Conservation (phyloP, 2,113 vertebrate genomes). For the Lamprotornis superbus region DNA sequence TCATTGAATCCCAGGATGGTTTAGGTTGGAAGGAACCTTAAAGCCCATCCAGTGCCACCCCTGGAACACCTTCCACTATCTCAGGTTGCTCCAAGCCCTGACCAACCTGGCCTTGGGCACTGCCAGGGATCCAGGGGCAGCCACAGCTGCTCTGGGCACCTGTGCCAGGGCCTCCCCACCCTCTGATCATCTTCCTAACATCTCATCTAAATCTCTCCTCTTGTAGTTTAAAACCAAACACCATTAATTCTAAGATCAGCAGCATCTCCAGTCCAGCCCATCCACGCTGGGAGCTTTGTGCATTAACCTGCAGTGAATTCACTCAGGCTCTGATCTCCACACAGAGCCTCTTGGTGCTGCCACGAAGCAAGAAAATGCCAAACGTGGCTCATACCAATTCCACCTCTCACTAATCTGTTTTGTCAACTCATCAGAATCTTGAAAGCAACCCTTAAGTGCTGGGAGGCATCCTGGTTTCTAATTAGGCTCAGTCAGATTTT, state of each 20-base stretch:
- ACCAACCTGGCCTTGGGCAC: background rate
- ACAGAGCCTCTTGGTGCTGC: background rate
- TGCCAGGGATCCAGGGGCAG: background rate
- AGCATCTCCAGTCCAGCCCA: background rate
- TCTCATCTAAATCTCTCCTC: background rate
- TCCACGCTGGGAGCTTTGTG: background rate
- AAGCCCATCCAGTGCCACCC: background rate
- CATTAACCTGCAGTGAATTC: background rate
- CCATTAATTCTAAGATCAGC: background rate
- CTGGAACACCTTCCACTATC: rapidly evolving
- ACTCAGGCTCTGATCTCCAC: background rate
- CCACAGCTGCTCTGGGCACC: background rate
- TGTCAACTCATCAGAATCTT: constrained; percentile 38
- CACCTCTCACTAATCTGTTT: constrained; percentile 20
- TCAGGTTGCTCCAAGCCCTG: rapidly evolving
- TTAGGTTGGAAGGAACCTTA: background rate
- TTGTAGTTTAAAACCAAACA: background rate
- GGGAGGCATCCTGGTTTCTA: constrained; percentile 1
- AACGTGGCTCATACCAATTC: background rate
- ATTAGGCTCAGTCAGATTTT: constrained; percentile 1
- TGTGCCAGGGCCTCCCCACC: background rate
- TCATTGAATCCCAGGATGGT: background rate
- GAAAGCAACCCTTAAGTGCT: constrained; percentile 27
- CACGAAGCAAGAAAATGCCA: background rate
- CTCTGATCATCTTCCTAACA: background rate